A percentile compares a stretch with the other conserved stretches of the same genome.
phyloP scores from a whole-genome alignment of 2,888 invertebrate genomes.

The Cheilosia pagana region DNA sequence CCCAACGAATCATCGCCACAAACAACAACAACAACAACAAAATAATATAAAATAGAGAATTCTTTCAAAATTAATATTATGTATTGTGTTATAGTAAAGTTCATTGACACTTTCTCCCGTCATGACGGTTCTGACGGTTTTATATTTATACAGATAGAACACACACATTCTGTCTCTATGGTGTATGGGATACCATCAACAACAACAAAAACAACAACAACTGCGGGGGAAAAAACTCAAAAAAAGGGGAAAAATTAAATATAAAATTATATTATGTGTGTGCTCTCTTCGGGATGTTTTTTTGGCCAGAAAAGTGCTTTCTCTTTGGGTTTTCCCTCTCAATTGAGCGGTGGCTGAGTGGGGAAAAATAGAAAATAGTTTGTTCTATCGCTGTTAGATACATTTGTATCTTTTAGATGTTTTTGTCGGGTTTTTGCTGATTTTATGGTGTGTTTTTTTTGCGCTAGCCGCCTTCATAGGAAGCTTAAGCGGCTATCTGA shows the following conservation, averaged over 20 bases:
- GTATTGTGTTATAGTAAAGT: conserved; percentile 79
- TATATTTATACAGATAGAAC: conserved; percentile 75
- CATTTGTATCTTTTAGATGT: conserved; percentile 60
- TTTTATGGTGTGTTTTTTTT: conserved; percentile 7
- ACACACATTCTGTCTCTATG: conserved; percentile 72
- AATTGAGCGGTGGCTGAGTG: conserved; percentile 27
- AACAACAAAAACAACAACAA: conserved; percentile 57
- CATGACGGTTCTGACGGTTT: conserved; percentile 76
- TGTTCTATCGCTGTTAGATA: conserved; percentile 63
- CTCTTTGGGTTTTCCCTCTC: conserved; percentile 61
- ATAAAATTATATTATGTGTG: conserved; percentile 40
- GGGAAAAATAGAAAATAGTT: conserved; percentile 27
- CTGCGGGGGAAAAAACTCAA: conserved; percentile 24
- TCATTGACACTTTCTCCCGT: conserved; percentile 82
- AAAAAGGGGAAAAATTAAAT: conserved; percentile 43
- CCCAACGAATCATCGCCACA: conserved; percentile 31
- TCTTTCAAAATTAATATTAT: conserved; percentile 62
- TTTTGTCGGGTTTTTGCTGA: conserved; percentile 40
- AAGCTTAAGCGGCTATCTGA: conserved; percentile 62
- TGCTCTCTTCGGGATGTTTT: conserved; percentile 22
- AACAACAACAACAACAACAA: conserved; percentile 41
- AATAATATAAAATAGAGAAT: conserved; percentile 18
- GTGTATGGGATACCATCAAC: conserved; percentile 59
- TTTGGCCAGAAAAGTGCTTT: conserved; percentile 25
- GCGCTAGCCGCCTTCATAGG: conserved; percentile 21